These are phyloP conservation scores for Cheilosia vulpina DNA, from an alignment of 2,888 invertebrate genomes.

Conservation along the genomic window DNA sequence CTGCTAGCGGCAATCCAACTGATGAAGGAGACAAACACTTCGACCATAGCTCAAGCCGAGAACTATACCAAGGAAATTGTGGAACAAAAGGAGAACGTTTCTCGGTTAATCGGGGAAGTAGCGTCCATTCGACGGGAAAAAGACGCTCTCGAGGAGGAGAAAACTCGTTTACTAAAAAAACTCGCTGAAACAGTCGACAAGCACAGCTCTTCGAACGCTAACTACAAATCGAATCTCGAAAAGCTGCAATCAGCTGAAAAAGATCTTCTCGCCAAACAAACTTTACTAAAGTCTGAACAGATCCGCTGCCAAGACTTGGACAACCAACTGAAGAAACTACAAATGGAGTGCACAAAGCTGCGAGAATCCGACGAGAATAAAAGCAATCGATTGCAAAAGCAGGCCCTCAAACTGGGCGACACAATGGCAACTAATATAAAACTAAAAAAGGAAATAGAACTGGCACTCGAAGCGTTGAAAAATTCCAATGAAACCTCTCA, in stretches of 20 bases:
- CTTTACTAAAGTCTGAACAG: constrained; percentile 75
- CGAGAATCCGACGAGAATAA: constrained; percentile 68
- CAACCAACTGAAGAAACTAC: constrained; percentile 61
- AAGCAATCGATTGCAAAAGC: constrained; percentile 78
- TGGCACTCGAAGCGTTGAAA: constrained; percentile 67
- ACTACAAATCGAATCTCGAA: constrained; percentile 71
- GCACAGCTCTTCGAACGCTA: constrained; percentile 65
- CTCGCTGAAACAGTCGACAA: constrained; percentile 68
- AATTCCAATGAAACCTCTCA: constrained; percentile 65
- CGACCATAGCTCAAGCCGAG: constrained; percentile 51
- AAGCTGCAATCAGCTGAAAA: constrained; percentile 74
- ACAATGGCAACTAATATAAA: constrained; percentile 76
- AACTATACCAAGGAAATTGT: constrained; percentile 70
- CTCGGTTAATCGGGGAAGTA: constrained; percentile 77
- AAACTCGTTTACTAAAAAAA: constrained; percentile 59
- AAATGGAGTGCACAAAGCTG: constrained; percentile 75
- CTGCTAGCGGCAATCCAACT: constrained; percentile 65
- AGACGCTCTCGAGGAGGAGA: constrained; percentile 74
- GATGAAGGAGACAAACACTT: constrained; percentile 63
- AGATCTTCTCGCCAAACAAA: constrained; percentile 73
- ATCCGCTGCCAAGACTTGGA: constrained; percentile 65
- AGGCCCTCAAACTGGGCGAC: constrained; percentile 78
- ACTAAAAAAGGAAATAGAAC: constrained; percentile 77
- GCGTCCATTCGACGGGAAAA: constrained; percentile 76
- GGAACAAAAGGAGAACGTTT: constrained; percentile 77